Evolutionary conservation across 2,113 vertebrate species (phyloP).

Genomic region (Climacteris rufus): DNA sequence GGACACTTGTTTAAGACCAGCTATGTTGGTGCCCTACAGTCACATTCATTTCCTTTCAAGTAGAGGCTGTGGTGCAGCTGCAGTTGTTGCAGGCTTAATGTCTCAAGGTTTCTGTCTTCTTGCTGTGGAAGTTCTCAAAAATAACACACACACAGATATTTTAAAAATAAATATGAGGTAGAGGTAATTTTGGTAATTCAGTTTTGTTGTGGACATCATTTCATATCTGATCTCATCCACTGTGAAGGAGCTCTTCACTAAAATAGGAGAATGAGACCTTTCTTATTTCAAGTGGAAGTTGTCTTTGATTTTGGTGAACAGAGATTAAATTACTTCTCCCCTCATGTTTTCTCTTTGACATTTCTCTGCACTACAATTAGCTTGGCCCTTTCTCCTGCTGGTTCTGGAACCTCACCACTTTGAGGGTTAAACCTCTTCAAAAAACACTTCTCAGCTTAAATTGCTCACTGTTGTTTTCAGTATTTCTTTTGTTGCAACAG

Average conservation of each 20-base stretch:
- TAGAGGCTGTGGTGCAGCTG: not conserved
- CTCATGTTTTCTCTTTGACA: not conserved
- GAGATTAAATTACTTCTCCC: not conserved
- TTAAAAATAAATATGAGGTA: not conserved
- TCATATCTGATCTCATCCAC: fast-evolving
- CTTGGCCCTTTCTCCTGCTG: not conserved
- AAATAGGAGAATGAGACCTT: not conserved
- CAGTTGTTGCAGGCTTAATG: not conserved
- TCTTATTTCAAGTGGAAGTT: not conserved
- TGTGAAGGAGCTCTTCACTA: not conserved
- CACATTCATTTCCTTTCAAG: not conserved
- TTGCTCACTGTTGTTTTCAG: not conserved
- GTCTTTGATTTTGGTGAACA: not conserved
- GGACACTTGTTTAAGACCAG: not conserved
- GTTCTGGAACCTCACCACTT: not conserved
- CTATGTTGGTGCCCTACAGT: not conserved
- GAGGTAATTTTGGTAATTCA: not conserved
- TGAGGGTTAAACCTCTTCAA: not conserved
- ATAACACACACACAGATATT: not conserved
- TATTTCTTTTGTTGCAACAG: not conserved
- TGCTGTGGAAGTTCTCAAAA: not conserved
- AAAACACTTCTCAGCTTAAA: not conserved
- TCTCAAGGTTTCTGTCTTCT: not conserved
- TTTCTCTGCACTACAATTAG: not conserved
- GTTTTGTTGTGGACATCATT: not conserved